A percentile compares a stretch with the other conserved stretches of the same genome.
Evolutionary conservation across 1,140 invertebrate species (phyloP).

Genomic region (Tribolium madens): DNA sequence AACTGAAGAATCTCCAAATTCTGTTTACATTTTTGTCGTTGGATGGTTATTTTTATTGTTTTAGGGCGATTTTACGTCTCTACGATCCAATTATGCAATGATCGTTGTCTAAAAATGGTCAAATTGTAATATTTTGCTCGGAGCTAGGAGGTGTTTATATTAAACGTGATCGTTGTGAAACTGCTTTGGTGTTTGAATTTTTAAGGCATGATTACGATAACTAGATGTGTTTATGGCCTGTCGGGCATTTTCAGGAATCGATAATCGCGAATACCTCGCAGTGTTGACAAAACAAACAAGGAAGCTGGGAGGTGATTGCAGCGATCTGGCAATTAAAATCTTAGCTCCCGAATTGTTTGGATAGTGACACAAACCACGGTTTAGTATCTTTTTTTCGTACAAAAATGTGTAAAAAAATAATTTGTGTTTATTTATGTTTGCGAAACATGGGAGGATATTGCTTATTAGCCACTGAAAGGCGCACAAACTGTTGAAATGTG

Average conservation of each 20-base stretch:
- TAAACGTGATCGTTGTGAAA: slow-evolving; percentile 9
- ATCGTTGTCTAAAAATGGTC: neutral
- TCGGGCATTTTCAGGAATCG: neutral
- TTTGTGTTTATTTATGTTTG: neutral
- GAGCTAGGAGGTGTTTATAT: slow-evolving; percentile 10
- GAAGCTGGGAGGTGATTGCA: neutral
- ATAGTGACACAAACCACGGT: neutral
- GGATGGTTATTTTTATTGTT: neutral
- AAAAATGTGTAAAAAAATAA: neutral
- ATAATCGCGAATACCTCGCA: neutral
- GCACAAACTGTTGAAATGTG: neutral
- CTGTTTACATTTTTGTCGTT: neutral
- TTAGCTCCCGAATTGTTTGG: neutral
- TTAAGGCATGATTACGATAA: neutral
- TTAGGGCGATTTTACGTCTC: neutral
- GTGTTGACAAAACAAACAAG: neutral
- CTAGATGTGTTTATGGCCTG: neutral
- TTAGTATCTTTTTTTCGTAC: too few relatives aligned
- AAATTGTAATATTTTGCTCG: slow-evolving; percentile 7
- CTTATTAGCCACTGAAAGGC: neutral
- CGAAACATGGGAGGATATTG: neutral
- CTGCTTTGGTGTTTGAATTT: slow-evolving; percentile 1
- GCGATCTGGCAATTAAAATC: neutral
- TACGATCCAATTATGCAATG: slow-evolving; percentile 12
- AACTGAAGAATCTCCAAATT: neutral